A percentile compares a stretch with the other conserved stretches of the same genome.
Conservation (phyloP, 2,888 invertebrate genomes). For the Sclerodermus sp. region DNA sequence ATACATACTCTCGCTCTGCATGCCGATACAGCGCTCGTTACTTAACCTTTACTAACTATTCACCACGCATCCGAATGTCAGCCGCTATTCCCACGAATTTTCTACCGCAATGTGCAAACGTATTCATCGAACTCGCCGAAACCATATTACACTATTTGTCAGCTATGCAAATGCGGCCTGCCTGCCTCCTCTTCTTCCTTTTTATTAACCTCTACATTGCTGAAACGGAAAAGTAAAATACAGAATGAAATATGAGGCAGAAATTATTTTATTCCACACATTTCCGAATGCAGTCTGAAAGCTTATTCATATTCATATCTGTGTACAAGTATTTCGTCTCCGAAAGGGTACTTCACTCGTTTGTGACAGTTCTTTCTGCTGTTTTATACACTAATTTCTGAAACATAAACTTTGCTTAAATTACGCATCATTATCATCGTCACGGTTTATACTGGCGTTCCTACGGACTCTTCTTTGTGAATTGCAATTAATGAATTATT, state of each 20-base stretch:
- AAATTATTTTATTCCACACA: slow-evolving; percentile 44
- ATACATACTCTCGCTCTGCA: slow-evolving; percentile 24
- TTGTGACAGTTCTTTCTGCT: slow-evolving; percentile 20
- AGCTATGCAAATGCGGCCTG: neutral
- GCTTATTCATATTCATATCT: slow-evolving; percentile 50
- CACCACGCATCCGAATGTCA: slow-evolving; percentile 17
- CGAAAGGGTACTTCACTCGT: slow-evolving; percentile 27
- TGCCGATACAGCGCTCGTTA: slow-evolving; percentile 33
- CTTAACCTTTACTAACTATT: slow-evolving; percentile 39
- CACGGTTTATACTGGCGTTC: too few relatives aligned
- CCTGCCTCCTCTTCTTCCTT: neutral
- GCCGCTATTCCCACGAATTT: slow-evolving; percentile 27
- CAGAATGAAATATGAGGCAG: slow-evolving; percentile 15
- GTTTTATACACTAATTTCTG: too few relatives aligned
- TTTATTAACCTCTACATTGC: slow-evolving; percentile 2
- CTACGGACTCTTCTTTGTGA: too few relatives aligned
- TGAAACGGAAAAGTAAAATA: slow-evolving; percentile 11
- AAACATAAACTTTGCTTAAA: too few relatives aligned
- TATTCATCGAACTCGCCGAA: neutral
- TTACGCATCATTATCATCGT: too few relatives aligned
- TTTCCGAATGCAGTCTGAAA: slow-evolving; percentile 23
- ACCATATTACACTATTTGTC: too few relatives aligned
- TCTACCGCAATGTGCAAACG: slow-evolving; percentile 6
- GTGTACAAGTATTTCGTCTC: slow-evolving; percentile 41
- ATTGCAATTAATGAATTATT: too few relatives aligned